Evolutionary conservation across 2,113 vertebrate species (phyloP).

Genomic region (Alexandromys fortis): DNA sequence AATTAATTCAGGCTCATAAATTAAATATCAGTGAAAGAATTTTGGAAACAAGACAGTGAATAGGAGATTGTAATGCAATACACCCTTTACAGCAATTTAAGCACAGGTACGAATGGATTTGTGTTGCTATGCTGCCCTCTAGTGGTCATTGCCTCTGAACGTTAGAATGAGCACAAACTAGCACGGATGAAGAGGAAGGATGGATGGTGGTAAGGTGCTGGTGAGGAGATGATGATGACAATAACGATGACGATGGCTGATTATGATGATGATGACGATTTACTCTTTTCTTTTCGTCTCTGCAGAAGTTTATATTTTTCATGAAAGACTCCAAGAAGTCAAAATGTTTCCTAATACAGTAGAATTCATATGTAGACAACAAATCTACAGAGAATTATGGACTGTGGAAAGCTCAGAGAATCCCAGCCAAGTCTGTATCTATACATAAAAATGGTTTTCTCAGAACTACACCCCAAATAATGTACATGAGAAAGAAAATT

Average conservation of each 20-base stretch:
- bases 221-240: background rate
- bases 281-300: background rate
- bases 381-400: slow-evolving; percentile 23
- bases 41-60: background rate
- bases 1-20: background rate
- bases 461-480: background rate
- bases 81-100: background rate
- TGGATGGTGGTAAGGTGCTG: background rate
- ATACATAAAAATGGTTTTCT: slow-evolving; percentile 1
- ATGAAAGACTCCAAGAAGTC: background rate
- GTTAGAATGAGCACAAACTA: background rate
- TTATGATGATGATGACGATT: background rate
- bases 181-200: no score
- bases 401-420: background rate
- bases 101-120: background rate
- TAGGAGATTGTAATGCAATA: background rate
- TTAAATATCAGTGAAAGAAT: background rate
- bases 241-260: background rate
- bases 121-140: slow-evolving; percentile 61
- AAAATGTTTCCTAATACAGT: slow-evolving; percentile 37
- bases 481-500: background rate
- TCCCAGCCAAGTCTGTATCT: background rate
- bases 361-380: background rate
- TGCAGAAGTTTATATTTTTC: slow-evolving; percentile 10
- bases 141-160: slow-evolving; percentile 37